phyloP scores from a whole-genome alignment of 2,113 vertebrate genomes.

The Eurystomus gularis region DNA sequence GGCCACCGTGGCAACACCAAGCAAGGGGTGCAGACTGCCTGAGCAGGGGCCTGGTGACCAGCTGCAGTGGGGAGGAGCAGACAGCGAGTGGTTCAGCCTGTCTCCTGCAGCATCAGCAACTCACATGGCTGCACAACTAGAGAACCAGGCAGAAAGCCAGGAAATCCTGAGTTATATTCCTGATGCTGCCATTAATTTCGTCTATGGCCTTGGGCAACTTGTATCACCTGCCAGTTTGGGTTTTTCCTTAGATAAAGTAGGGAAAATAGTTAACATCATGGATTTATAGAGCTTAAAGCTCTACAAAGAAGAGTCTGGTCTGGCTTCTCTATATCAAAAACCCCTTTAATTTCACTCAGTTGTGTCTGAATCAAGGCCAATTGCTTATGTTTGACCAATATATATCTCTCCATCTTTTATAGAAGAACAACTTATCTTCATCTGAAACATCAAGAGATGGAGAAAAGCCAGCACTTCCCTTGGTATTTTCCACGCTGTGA shows the following conservation, averaged over 20 bases:
- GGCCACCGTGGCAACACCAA: not conserved
- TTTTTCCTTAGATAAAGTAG: constrained; percentile 58
- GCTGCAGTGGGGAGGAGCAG: not conserved
- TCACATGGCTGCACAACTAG: not conserved
- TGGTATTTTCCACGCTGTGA: constrained; percentile 54
- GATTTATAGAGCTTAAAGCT: constrained; percentile 52
- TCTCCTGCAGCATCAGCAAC: not conserved
- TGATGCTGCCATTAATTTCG: constrained; percentile 61
- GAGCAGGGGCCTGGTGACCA: not conserved
- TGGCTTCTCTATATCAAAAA: constrained; percentile 61
- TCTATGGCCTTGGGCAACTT: constrained; percentile 54
- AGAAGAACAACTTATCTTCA: constrained; percentile 66
- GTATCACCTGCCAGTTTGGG: constrained; percentile 61
- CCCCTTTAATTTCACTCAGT: constrained; percentile 55
- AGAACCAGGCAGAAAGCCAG: constrained; percentile 20
- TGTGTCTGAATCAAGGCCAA: constrained; percentile 60
- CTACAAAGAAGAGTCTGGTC: constrained; percentile 55
- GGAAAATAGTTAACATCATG: constrained; percentile 30
- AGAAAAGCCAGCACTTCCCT: constrained; percentile 54
- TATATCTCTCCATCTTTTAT: constrained; percentile 54
- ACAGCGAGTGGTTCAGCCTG: not conserved
- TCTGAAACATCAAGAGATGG: constrained; percentile 66
- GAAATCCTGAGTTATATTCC: constrained; percentile 51
- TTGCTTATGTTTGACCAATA: constrained; percentile 53
- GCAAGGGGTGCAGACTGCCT: not conserved